Percentiles rank a stretch among this genome's conserved stretches.
These are phyloP conservation scores for Empis stercorea DNA, from an alignment of 2,888 invertebrate species.

Conservation along the genomic window DNA sequence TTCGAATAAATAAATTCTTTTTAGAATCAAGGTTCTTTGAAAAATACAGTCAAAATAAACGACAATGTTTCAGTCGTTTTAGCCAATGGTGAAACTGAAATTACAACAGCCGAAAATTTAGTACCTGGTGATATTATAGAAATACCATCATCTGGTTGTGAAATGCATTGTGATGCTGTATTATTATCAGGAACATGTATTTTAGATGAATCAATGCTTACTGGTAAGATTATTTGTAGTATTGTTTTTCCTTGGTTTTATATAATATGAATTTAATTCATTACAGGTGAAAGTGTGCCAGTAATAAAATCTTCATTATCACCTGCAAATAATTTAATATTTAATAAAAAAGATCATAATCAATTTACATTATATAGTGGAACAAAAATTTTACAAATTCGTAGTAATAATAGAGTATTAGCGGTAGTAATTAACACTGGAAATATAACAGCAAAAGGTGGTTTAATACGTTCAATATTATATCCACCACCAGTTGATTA, in stretches of 20 bases:
- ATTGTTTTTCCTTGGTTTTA: too few species aligned
- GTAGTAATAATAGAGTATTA: constrained; percentile 64
- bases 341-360: constrained; percentile 67
- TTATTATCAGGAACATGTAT: constrained; percentile 69
- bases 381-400: constrained; percentile 72
- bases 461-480: constrained; percentile 74
- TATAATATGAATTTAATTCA: too few species aligned
- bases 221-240: constrained; percentile 38
- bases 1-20: constrained; percentile 12
- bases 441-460: constrained; percentile 77
- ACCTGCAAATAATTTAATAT: constrained; percentile 45
- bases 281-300: constrained; percentile 76
- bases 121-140: constrained; percentile 77
- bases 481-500: constrained; percentile 89
- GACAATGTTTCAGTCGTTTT: constrained; percentile 53
- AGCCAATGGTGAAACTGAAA: constrained; percentile 36
- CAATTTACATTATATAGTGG: constrained; percentile 77
- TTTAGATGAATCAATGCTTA: constrained; percentile 85
- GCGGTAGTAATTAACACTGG: constrained; percentile 68
- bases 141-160: constrained; percentile 63
- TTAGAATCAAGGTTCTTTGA: constrained; percentile 70
- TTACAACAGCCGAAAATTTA: constrained; percentile 54
- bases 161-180: constrained; percentile 77
- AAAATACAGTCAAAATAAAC: constrained; percentile 65
- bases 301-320: constrained; percentile 80